These are phyloP conservation scores for Melanotaenia pygmaea DNA, from an alignment of 2,797 vertebrate species.

Conservation along the genomic window DNA sequence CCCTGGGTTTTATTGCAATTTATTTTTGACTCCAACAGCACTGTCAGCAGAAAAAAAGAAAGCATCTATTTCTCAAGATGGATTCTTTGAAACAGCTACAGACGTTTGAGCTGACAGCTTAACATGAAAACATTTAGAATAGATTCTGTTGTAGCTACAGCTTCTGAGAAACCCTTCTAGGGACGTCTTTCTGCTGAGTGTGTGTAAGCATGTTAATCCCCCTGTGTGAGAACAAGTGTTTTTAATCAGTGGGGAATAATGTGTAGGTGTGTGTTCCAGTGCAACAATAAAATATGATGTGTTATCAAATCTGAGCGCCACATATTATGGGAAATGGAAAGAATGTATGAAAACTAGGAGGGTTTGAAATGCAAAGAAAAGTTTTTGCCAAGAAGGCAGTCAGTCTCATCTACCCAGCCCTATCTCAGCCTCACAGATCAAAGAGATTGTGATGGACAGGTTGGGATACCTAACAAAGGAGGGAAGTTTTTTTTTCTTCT, in stretches of 20 bases:
- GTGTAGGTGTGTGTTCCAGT: conserved; percentile 21
- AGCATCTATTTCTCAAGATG: background rate
- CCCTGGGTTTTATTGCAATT: background rate
- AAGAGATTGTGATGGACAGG: conserved; percentile 64
- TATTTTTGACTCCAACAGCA: background rate
- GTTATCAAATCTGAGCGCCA: conserved; percentile 21
- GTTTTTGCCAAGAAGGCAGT: conserved; percentile 40
- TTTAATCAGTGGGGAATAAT: conserved; percentile 45
- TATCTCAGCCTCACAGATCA: conserved; percentile 56
- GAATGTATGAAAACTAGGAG: conserved; percentile 11
- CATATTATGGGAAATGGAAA: conserved; percentile 12
- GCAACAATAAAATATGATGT: conserved; percentile 24
- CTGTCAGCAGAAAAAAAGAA: background rate
- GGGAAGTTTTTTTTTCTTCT: conserved; percentile 21
- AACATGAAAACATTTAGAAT: background rate
- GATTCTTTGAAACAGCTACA: background rate
- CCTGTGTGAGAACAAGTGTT: conserved; percentile 49
- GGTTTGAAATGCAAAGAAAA: conserved; percentile 35
- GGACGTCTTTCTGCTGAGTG: conserved; percentile 68
- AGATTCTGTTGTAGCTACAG: conserved; percentile 21
- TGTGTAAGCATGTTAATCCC: conserved; percentile 56
- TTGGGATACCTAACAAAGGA: conserved; percentile 63
- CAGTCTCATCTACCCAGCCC: conserved; percentile 37
- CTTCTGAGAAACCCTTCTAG: conserved; percentile 57
- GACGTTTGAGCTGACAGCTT: background rate